Evolutionary conservation across 2,888 invertebrate genomes (phyloP).

Genomic region (Hypercompe scribonia): DNA sequence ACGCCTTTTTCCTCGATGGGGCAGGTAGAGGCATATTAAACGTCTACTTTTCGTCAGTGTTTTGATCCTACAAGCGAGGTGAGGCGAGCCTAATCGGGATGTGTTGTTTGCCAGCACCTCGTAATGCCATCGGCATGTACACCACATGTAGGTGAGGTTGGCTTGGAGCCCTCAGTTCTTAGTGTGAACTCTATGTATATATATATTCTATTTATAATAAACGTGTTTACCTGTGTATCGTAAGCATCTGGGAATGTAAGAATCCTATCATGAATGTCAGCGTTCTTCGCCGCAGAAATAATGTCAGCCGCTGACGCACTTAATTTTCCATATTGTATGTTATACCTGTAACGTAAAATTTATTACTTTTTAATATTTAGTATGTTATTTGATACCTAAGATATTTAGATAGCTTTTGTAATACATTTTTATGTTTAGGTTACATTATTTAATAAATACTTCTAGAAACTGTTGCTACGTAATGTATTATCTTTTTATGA

Average conservation of each 20-base stretch:
- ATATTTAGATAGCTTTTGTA: background rate
- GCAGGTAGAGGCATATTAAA: too few relatives aligned
- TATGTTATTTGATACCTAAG: background rate
- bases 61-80: too few relatives aligned
- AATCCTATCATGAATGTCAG: constrained; percentile 97
- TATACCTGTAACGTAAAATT: constrained; percentile 88
- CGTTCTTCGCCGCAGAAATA: constrained; percentile 95
- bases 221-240: constrained; percentile 89
- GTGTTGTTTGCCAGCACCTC: too few relatives aligned
- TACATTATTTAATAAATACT: background rate
- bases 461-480: background rate
- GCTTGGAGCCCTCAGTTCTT: too few relatives aligned
- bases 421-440: background rate
- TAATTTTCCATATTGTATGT: constrained; percentile 96
- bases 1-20: too few relatives aligned
- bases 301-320: constrained; percentile 93
- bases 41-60: too few relatives aligned
- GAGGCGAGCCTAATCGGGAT: too few relatives aligned
- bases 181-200: too few relatives aligned
- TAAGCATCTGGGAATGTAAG: constrained; percentile 96
- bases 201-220: too few relatives aligned
- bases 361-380: constrained; percentile 3
- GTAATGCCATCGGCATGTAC: too few relatives aligned
- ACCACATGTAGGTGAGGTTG: too few relatives aligned
- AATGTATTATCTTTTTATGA: background rate